Percentiles rank a stretch among this genome's conserved stretches.
Conservation (phyloP, 2,113 vertebrate species). For the Oreochromis spilurus region DNA sequence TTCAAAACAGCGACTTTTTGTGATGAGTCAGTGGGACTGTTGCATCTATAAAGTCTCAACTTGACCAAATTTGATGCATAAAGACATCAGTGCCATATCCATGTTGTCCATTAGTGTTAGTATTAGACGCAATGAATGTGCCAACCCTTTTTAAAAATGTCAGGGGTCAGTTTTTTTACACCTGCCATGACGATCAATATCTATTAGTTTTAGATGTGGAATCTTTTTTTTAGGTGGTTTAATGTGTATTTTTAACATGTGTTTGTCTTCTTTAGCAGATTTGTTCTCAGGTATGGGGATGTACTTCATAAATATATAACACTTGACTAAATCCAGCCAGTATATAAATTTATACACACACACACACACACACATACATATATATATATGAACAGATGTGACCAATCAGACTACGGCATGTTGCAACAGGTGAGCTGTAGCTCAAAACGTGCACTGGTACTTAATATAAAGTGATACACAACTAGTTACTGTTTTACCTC, state of each 20-base stretch:
- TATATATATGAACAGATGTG: not conserved
- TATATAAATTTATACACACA: rapidly evolving
- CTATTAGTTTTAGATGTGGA: not conserved
- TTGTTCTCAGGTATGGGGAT: not conserved
- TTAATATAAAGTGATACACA: not conserved
- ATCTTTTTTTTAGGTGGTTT: not conserved
- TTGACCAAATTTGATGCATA: not conserved
- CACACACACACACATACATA: no score
- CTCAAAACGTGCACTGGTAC: not conserved
- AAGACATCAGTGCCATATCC: not conserved
- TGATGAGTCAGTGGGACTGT: rapidly evolving
- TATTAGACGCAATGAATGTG: not conserved
- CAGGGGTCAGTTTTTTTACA: not conserved
- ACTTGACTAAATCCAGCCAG: not conserved
- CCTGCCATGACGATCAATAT: not conserved
- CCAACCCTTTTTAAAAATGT: not conserved
- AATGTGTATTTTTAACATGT: not conserved
- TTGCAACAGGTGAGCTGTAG: not conserved
- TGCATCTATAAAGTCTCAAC: not conserved
- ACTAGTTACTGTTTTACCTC: not conserved
- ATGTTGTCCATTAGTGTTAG: not conserved
- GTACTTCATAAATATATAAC: not conserved
- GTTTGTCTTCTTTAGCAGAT: not conserved
- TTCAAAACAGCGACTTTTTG: not conserved
- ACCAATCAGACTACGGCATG: not conserved